phyloP scores from a whole-genome alignment of 2,888 invertebrate species.

The Sphaeridia pumilis region DNA sequence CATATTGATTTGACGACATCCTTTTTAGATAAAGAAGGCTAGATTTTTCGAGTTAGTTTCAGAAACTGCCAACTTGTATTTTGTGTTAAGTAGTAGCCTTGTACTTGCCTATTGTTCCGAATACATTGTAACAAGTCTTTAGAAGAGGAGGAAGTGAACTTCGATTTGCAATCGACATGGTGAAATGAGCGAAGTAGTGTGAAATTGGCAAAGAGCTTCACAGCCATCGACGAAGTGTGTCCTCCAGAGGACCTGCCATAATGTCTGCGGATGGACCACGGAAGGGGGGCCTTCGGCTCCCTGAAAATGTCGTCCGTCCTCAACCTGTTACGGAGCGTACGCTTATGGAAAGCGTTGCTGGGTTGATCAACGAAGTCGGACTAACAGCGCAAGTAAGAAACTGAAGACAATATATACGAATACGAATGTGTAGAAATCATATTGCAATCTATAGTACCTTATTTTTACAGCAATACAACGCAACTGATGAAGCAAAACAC shows the following conservation, averaged over 20 bases:
- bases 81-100: no score
- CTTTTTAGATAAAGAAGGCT: no score
- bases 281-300: neutral
- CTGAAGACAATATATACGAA: neutral
- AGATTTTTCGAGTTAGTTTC: no score
- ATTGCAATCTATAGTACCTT: neutral
- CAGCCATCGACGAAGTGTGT: no score
- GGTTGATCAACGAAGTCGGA: constrained; percentile 84
- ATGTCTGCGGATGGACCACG: neutral
- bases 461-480: constrained; percentile 45
- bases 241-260: neutral
- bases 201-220: no score
- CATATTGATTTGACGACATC: no score
- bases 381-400: constrained; percentile 46
- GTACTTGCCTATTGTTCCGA: neutral
- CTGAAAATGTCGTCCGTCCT: constrained; percentile 55
- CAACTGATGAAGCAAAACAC: constrained; percentile 46
- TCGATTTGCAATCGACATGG: no score
- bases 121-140: no score
- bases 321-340: constrained; percentile 80
- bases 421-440: neutral
- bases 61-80: no score
- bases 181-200: no score
- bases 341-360: constrained; percentile 88
- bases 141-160: no score